Evolutionary conservation across 2,113 vertebrate genomes (phyloP), one percentile per base, ranked within the genome.

Genomic region (Cheirogaleus medius): DNA sequence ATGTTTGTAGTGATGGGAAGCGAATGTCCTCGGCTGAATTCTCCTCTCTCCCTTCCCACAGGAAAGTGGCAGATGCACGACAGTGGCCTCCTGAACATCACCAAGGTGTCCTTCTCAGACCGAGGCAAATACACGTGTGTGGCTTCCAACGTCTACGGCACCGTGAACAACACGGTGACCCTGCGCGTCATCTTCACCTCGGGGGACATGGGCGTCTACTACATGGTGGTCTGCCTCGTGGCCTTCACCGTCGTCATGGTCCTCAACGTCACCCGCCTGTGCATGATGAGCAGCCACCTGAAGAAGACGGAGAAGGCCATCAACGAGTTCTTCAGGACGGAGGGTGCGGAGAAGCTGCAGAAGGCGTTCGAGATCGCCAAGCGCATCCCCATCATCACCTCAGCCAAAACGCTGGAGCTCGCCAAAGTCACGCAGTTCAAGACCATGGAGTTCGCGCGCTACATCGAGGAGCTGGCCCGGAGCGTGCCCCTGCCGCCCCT

Each of bases 361-460:
- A 99, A 99, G 97, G 99, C 99, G 2, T 99, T 99, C 21, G 99
- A 99, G 98, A 99, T 99, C 66, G 99, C 99, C 0, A 99, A 99
- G 96, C 99, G 99, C 20, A 99, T 99, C 98, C 99, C 99, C 34
- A 99, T 99, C 98, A 99, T 99, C 98, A 99, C 99, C 49, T 99
- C 99, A 9, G 99, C 99, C 95, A 99, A 99, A 98, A 99, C 99
- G 0, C 99, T 99, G 29, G 99, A 99, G 98, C 99, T 99, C 87
- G 99, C 99, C 98, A 99, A 99, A 98, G 99, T 99, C 39, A 99
- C 99, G 13, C 99, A 99, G 98, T 99, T 99, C 98, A 99, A 99
- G 98, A 99, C 99, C 95, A 99, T 99, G 99, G 99, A 99, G 97
- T 99, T 99, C 12, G 99, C 99, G 25, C 99, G 99, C 44, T 99